Base-by-base conservation (phyloP, 1,140 invertebrate species). In the Nymphalis io region DNA sequence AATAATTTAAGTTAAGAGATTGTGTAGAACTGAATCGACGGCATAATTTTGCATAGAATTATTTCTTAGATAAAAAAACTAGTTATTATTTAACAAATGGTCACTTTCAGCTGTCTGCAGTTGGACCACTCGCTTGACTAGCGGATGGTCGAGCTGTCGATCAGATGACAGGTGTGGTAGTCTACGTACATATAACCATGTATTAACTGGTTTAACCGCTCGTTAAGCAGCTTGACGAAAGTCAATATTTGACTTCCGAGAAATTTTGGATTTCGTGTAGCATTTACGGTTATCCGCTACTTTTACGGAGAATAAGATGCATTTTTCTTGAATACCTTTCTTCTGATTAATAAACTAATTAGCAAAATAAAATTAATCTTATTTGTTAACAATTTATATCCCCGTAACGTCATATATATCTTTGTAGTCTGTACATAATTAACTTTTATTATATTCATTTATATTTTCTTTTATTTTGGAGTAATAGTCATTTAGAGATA, bases 221-320 rank as follows among this genome's bases (percentile, higher is more conserved):
- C 48, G 21, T 60, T 72, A 57, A 62, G 20, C 60, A 15, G 46
- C 39, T 63, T 38, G 70, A 58, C 59, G 70, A 67, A 72, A 72
- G 70, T 72, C 51, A 72, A 72, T 67, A 67, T 72, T 72, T 67
- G 64, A 62, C 64, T 72, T 72, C 70, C 70, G 55, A 72, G 70
- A 70, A 70, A 65, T 70, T 72, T 72, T 67, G 59, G 60, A 40
- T 67, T 66, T 64, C 51, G 59, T 51, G 63, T 62, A 67, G 44
- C 64, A 48, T 67, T 67, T 38, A 62, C 68, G 18, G 68, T 70
- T 70, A 53, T 38, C 53, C 62, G 33, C 33, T 60, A 63, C 46
- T 38, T 70, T 57, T 64, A 40, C 12, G 51, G 12, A 27, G 20
- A 55, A 55, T 5, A 21, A 27, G 23, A 55, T 55, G 51, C 51